Percentiles rank a stretch among this genome's conserved stretches.
phyloP scores from a whole-genome alignment of 1,140 invertebrate species.

The Hylaeus anthracinus region DNA sequence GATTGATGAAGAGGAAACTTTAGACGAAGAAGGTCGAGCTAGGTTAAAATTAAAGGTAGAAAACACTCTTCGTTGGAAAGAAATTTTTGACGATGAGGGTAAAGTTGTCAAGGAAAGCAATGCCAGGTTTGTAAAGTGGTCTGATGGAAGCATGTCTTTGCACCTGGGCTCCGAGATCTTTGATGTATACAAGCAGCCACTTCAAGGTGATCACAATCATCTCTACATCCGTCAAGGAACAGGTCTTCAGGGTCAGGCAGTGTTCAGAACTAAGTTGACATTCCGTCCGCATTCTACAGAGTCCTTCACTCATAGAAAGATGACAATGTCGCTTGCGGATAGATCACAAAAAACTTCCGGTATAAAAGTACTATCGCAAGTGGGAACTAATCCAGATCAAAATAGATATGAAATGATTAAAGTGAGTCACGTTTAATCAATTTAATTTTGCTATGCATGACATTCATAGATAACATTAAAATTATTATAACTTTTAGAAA shows the following conservation, averaged over 20 bases:
- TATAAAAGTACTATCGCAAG: constrained; percentile 97
- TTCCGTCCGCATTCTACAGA: constrained; percentile 99
- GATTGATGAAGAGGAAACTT: constrained; percentile 98
- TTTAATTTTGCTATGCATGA: not conserved
- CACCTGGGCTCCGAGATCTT: constrained; percentile 99
- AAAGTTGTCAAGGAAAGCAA: constrained; percentile 95
- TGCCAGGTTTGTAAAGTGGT: constrained; percentile 97
- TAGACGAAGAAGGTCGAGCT: constrained; percentile 98
- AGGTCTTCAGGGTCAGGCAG: constrained; percentile 97
- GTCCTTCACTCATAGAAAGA: constrained; percentile 98
- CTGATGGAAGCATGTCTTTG: constrained; percentile 98
- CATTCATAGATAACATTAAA: constrained; percentile 9
- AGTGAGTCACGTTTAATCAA: constrained; percentile 77
- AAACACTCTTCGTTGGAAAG: constrained; percentile 98
- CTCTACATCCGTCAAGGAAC: constrained; percentile 97
- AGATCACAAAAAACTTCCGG: constrained; percentile 97
- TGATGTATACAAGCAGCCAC: constrained; percentile 96
- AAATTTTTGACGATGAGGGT: constrained; percentile 91
- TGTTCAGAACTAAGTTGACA: constrained; percentile 97
- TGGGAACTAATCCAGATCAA: constrained; percentile 96
- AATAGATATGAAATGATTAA: constrained; percentile 95
- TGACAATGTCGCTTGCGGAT: constrained; percentile 98
- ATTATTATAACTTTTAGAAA: constrained; percentile 84
- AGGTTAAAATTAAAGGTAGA: constrained; percentile 96
- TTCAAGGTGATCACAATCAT: constrained; percentile 89